Base-by-base conservation (phyloP, 1,140 invertebrate species). In the Araneus ventricosus region DNA sequence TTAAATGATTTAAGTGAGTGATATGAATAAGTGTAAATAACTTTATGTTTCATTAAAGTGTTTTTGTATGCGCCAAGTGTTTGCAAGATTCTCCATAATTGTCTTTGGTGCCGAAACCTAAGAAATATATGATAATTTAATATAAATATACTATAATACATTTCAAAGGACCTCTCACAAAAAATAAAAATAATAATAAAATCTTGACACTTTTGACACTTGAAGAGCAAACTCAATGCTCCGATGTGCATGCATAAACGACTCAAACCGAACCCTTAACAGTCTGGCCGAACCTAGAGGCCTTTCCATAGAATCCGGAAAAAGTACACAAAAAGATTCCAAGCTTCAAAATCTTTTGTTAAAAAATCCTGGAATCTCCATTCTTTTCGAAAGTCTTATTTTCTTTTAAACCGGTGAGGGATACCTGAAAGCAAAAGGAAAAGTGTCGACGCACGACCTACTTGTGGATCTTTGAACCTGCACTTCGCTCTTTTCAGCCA, bases 381-480 rank as follows among this genome's bases (percentile, higher is more conserved):
- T 67, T 67, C 63, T 67, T 67, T 27, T 3, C 24, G n/a, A 67
- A n/a, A 8, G 63, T 22, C 63, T 67, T 67, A 67, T 14, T 67
- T 75, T 82, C 27, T 45, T 82, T 75, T 82, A 41, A 24, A 37
- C n/a, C 34, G 34, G 79, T 82, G 79, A 82, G 37, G 79, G 79
- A 37, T 82, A 8, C 34, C 20, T 82, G 79, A 82, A 27, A 41
- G 34, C 17, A 82, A 82, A 82, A 82, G 79, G 79, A 82, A 82
- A 82, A 82, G 79, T 82, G 79, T 45, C 79, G 79, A 82, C 79
- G 79, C 79, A 82, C 41, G 79, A 82, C 79, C 79, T 82, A 82
- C 8, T 82, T 82, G 24, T 82, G 79, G 79, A 82, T 30, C 79
- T 82, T 82, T 82, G 79, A 82, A 82, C 79, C 45, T 82, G 79